phyloP scores from a whole-genome alignment of 2,797 vertebrate species.

The Fringilla coelebs region DNA sequence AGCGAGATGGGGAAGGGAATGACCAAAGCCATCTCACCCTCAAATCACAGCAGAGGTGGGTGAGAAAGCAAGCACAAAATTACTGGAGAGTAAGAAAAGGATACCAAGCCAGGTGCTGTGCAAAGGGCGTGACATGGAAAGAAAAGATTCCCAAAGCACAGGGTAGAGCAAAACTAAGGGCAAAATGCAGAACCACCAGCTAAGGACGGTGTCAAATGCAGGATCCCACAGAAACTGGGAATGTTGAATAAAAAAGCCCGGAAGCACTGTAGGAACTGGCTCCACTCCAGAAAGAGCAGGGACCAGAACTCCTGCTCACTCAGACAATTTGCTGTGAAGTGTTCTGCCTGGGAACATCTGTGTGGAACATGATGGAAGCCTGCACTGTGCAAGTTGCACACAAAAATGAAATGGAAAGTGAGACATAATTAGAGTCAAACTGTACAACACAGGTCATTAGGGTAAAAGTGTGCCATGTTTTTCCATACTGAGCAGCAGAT shows the following conservation, averaged over 20 bases:
- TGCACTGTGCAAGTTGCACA: rapidly evolving
- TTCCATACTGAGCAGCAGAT: neutral
- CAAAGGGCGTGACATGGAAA: neutral
- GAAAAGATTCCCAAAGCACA: neutral
- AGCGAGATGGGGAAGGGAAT: neutral
- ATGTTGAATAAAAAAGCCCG: constrained; percentile 7
- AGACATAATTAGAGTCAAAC: neutral
- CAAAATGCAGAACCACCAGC: constrained; percentile 1
- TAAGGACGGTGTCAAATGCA: neutral
- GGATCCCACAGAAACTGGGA: neutral
- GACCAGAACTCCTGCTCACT: constrained; percentile 6
- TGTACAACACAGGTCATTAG: neutral
- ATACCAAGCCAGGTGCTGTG: neutral
- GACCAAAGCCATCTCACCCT: neutral
- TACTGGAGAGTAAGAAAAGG: neutral
- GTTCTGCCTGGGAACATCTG: neutral
- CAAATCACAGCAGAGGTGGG: neutral
- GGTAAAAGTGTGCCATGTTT: neutral
- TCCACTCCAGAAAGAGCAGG: neutral
- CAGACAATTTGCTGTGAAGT: neutral
- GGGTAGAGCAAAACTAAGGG: neutral
- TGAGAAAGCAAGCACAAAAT: neutral
- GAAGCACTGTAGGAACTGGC: neutral
- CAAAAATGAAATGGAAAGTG: neutral
- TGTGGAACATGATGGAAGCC: neutral